Conservation (phyloP, 2,113 vertebrate species). For the Smithornis capensis region DNA sequence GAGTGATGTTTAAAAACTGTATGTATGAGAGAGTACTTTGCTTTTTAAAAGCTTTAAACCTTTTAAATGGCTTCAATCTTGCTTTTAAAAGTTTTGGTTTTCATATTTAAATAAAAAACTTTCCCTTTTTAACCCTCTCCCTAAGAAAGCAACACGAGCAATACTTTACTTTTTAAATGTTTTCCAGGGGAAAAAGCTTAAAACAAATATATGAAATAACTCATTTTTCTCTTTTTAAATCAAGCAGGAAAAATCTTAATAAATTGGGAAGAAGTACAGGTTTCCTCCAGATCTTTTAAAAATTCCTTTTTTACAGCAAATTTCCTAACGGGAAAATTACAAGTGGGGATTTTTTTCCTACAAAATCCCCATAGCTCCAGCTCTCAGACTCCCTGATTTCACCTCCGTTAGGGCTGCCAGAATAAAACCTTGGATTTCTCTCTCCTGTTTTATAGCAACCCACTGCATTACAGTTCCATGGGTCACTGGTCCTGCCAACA, state of each 20-base stretch:
- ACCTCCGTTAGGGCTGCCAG: background rate
- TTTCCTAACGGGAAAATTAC: background rate
- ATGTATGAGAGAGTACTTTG: background rate
- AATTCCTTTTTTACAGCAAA: background rate
- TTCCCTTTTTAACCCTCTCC: background rate
- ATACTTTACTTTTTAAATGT: background rate
- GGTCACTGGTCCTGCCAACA: conserved; percentile 25
- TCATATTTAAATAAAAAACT: background rate
- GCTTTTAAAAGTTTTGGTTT: background rate
- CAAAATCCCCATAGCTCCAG: background rate
- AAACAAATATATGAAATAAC: background rate
- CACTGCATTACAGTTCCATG: background rate
- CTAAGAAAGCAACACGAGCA: background rate
- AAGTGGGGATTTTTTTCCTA: background rate
- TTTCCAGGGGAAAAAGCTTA: background rate
- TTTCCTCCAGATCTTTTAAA: background rate
- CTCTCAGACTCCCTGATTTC: background rate
- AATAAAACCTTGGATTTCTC: background rate
- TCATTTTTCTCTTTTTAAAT: background rate
- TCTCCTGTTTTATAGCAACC: conserved; percentile 34
- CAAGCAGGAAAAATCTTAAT: background rate
- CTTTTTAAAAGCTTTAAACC: background rate
- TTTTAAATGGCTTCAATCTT: background rate
- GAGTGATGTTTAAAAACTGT: background rate
- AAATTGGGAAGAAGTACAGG: background rate